Evolutionary conservation across 2,113 vertebrate species (phyloP), one percentile per base, ranked within the genome.

Genomic region (Alethe diademata): DNA sequence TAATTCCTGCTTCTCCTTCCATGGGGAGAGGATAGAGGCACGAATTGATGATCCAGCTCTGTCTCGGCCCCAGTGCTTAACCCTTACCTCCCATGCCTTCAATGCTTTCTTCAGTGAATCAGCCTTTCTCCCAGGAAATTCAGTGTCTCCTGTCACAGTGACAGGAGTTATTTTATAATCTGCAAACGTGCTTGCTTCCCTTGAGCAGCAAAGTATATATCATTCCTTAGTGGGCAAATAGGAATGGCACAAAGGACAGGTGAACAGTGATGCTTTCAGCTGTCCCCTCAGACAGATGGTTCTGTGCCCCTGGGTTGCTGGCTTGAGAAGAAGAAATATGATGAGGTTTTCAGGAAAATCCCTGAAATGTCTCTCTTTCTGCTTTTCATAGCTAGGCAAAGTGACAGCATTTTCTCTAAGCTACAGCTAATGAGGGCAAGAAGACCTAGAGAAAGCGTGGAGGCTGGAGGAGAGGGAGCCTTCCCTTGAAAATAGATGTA

Each of bases 21-120:
- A 45, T 9, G 42, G 40, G 14, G 53, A 33, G 48, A 78, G 53
- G 42, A 67, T 0, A 1, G 71, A 90, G 48, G 43, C 69, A 67
- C 14, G 54, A 75, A 70, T 7, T 43, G 35, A 65, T 57, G 60
- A 40, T 36, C 53, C 62, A 76, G 40, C 45, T 48, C 43, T 51
- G 5, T 40, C 58, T 88, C 86, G 66, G 53, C 57, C 26, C 12
- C 2, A 0, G 53, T 0, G 0, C 26, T 79, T 43, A 90, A 62
- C 71, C 42, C 53, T 69, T 40, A 4, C 76, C 47, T 94, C 42
- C 38, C 40, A 47, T 25, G 11, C 25, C 6, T 80, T 66, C 56
- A 62, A 0, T n/a, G 47, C 35, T 92, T 58, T 86, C 22, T 7
- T 26, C 58, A 50, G 19, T 19, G 5, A 82, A 50, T 8, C 33